phyloP scores from a whole-genome alignment of 2,113 vertebrate species.

The Lepisosteus oculatus region DNA sequence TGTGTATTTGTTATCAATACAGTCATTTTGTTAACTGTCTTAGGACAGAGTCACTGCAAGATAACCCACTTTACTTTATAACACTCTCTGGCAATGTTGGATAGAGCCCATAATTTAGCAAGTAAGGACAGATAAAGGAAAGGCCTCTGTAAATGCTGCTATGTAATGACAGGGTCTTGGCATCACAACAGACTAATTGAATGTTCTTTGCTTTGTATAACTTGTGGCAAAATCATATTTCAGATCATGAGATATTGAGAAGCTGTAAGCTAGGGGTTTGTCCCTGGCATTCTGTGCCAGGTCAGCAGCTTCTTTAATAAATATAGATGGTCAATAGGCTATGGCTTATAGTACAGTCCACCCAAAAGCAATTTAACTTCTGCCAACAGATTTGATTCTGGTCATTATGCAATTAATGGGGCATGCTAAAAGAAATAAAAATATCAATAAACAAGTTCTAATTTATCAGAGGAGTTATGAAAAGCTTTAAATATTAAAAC shows the following conservation, averaged over 20 bases:
- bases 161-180: conserved; percentile 3
- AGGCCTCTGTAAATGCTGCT: not conserved
- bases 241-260: not conserved
- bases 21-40: not conserved
- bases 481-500: conserved; percentile 56
- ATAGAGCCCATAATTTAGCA: conserved; percentile 6
- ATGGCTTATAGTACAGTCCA: not conserved
- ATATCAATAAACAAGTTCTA: conserved; percentile 36
- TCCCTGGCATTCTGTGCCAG: not conserved
- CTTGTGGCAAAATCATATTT: conserved; percentile 3
- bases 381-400: not conserved
- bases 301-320: not conserved
- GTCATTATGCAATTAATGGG: not conserved
- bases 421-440: conserved; percentile 30
- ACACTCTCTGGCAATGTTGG: not conserved
- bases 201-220: conserved; percentile 2
- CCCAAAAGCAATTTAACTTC: not conserved
- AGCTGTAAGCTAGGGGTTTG: not conserved
- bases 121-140: not conserved
- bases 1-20: conserved; percentile 11
- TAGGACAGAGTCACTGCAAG: not conserved
- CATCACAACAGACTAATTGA: conserved; percentile 6
- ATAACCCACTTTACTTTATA: conserved; percentile 5
- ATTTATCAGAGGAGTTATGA: conserved; percentile 43
- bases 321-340: not conserved